Conservation (phyloP, 2,888 invertebrate species). For the Chrysina gloriosa region DNA sequence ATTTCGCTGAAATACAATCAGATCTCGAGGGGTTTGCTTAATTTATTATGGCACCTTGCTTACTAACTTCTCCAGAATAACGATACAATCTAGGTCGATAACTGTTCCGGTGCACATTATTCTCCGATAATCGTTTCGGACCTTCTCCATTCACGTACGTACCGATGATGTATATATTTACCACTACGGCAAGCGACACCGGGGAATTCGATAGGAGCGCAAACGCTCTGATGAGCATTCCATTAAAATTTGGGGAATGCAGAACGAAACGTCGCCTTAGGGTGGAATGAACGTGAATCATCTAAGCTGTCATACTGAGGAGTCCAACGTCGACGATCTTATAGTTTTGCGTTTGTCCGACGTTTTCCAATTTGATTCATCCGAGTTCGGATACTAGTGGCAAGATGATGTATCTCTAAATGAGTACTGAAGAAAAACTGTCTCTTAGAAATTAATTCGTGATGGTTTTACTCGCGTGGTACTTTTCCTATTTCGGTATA, state of each 20-base stretch:
- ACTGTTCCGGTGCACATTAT: background rate
- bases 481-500: no score
- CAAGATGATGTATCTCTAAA: constrained; percentile 17
- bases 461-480: no score
- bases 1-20: background rate
- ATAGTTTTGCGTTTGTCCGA: background rate
- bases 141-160: background rate
- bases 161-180: background rate
- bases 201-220: background rate
- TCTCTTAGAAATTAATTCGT: no score
- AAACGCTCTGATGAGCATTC: constrained; percentile 1
- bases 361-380: constrained; percentile 2
- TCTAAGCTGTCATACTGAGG: constrained; percentile 20
- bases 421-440: no score
- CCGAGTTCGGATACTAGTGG: background rate
- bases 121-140: background rate
- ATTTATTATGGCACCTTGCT: background rate
- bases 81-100: constrained; percentile 8
- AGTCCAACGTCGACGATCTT: background rate
- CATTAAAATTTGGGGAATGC: constrained; percentile 30
- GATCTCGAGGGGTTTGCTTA: constrained; percentile 5
- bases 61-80: background rate
- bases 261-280: constrained; percentile 22
- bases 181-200: background rate
- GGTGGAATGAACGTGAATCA: constrained; percentile 30